These are phyloP conservation scores for Chelonus insularis DNA, from an alignment of 1,140 invertebrate genomes.

Conservation along the genomic window DNA sequence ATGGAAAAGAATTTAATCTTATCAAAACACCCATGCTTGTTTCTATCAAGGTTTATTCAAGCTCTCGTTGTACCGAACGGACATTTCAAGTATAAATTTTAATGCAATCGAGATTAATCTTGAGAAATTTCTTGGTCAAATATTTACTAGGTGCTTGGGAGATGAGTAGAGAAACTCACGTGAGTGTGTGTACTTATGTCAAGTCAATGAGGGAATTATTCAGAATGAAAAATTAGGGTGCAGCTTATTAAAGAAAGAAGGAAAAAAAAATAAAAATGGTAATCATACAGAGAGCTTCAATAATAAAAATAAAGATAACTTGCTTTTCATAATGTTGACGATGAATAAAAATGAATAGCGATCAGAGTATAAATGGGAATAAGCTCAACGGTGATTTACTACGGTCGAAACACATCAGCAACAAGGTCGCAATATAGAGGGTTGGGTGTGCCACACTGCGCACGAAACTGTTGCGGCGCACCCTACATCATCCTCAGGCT, in stretches of 20 bases:
- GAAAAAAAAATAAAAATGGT: neutral
- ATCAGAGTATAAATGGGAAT: neutral
- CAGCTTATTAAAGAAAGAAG: neutral
- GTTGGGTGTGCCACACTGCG: neutral
- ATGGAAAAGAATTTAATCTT: no score
- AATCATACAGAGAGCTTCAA: neutral
- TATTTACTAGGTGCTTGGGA: neutral
- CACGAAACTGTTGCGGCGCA: neutral
- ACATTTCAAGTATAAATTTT: neutral
- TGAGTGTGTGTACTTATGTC: no score
- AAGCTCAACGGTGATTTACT: slow-evolving; percentile 2
- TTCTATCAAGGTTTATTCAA: no score
- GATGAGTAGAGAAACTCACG: neutral
- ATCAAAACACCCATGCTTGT: no score
- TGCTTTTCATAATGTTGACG: neutral
- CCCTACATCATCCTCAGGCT: slow-evolving; percentile 1
- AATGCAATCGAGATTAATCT: neutral
- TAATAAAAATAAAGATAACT: neutral
- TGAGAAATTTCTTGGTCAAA: neutral
- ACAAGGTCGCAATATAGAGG: neutral
- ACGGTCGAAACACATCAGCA: slow-evolving; percentile 2
- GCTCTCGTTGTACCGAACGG: no score
- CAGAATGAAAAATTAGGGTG: neutral
- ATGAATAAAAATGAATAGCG: neutral
- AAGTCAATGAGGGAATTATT: neutral